Evolutionary conservation across 92 coral and sea anemone genomes (phyloP).

Genomic region (Porites rus): DNA sequence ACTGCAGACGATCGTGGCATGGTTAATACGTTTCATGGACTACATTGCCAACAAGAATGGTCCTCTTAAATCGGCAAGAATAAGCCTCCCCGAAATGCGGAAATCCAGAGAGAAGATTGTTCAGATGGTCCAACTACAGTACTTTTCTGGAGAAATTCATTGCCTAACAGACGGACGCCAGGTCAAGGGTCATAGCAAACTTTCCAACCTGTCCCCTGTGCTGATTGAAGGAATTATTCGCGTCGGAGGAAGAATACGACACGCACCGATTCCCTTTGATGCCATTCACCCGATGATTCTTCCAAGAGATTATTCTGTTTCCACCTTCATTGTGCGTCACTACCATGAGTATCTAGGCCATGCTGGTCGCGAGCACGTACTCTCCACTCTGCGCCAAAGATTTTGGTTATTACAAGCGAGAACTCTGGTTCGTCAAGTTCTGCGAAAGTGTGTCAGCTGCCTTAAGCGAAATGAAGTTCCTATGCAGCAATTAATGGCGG

Average conservation of each 20-base stretch:
- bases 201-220: slow-evolving; percentile 38
- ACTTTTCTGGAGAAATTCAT: slow-evolving; percentile 45
- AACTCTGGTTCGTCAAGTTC: slow-evolving; percentile 42
- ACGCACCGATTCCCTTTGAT: slow-evolving; percentile 48
- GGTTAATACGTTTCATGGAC: slow-evolving; percentile 36
- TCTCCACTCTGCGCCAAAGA: slow-evolving; percentile 42
- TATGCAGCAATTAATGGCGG: background rate
- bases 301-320: slow-evolving; percentile 55
- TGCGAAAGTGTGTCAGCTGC: slow-evolving; percentile 30
- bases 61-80: background rate
- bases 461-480: slow-evolving; percentile 50
- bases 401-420: slow-evolving; percentile 46
- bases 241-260: slow-evolving; percentile 18
- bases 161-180: slow-evolving; percentile 24
- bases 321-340: slow-evolving; percentile 43
- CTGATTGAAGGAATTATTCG: background rate
- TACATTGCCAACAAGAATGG: slow-evolving; percentile 11
- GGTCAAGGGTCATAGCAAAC: slow-evolving; percentile 53
- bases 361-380: slow-evolving; percentile 55
- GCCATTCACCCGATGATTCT: slow-evolving; percentile 54
- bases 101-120: slow-evolving; percentile 35
- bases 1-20: no score
- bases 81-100: slow-evolving; percentile 33
- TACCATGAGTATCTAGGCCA: slow-evolving; percentile 41
- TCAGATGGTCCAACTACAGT: slow-evolving; percentile 39